Evolutionary conservation across 2,888 invertebrate species (phyloP).

Genomic region (Dinocampus coccinellae): DNA sequence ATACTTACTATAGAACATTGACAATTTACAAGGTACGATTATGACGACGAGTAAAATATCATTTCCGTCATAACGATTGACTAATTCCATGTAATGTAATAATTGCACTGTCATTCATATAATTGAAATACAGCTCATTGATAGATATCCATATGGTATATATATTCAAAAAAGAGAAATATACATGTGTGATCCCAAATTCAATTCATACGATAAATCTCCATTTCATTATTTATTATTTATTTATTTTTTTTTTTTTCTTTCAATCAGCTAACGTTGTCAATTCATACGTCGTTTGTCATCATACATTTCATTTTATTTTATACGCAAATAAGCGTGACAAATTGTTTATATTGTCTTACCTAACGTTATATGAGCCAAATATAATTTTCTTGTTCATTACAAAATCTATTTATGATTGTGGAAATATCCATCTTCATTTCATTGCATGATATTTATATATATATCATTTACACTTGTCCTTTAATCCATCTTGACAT

Average conservation of each 20-base stretch:
- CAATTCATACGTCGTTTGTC: background rate
- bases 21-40: background rate
- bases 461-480: background rate
- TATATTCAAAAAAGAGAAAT: background rate
- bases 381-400: slow-evolving; percentile 22
- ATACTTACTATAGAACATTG: background rate
- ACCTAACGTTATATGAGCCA: background rate
- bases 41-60: background rate
- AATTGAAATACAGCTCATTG: background rate
- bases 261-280: background rate
- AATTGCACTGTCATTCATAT: background rate
- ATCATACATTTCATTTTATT: background rate
- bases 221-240: background rate
- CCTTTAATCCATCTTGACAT: background rate
- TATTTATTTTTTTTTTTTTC: background rate
- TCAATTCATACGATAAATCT: background rate
- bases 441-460: background rate
- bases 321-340: background rate
- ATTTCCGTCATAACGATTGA: slow-evolving; percentile 21
- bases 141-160: background rate
- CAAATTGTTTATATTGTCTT: background rate
- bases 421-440: background rate
- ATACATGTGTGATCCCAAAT: background rate
- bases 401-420: slow-evolving; percentile 6
- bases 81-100: slow-evolving; percentile 3